Base-by-base conservation (phyloP, 2,888 invertebrate genomes). In the Diachrysia chrysitis region DNA sequence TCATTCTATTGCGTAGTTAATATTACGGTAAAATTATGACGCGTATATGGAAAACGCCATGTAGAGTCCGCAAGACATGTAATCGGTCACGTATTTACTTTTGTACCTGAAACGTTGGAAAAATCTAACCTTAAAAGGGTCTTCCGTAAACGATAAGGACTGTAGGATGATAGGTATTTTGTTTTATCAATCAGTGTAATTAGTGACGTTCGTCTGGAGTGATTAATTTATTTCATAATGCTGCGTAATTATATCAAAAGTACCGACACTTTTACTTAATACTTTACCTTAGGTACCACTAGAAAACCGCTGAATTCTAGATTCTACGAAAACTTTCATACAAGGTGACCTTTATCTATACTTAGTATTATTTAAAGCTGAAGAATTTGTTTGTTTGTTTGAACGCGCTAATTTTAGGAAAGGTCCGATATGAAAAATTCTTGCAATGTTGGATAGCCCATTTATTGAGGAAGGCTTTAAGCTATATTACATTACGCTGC, bases 81-180 rank as follows among this genome's bases (percentile, higher is more conserved):
- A 6, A 0, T 48, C 7, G 35, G 60, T 67, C 73, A 81, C 76
- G 76, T 73, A 72, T 48, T 48, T 19, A 51, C 48, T 10, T 51
- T 14, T 21, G 67, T 56, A 35, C 17, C 10, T 72, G 17, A 61
- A 61, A 53, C 57, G 51, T 61, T 35, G 53, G 32, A 25, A 23
- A 35, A 65, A 58, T 51, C 19, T 42, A 71, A 63, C 62, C 68
- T 69, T 63, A 56, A 23, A 19, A 19, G n/a, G n/a, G 17, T 19
- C 42, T 69, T 67, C 54, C 46, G 37, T 21, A 14, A 35, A 55
- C 58, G 72, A 70, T 69, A 78, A 69, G 63, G 71, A 21, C 42
- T 42, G 42, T 42, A 16, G 42, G 42, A 42, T 25, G 25, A 5
- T 42, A 42, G n/a, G 42, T 42, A 42, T 42, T n/a, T 42, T 42